Base-by-base conservation (phyloP, 2,888 invertebrate genomes). In the Amphiduros pacificus region DNA sequence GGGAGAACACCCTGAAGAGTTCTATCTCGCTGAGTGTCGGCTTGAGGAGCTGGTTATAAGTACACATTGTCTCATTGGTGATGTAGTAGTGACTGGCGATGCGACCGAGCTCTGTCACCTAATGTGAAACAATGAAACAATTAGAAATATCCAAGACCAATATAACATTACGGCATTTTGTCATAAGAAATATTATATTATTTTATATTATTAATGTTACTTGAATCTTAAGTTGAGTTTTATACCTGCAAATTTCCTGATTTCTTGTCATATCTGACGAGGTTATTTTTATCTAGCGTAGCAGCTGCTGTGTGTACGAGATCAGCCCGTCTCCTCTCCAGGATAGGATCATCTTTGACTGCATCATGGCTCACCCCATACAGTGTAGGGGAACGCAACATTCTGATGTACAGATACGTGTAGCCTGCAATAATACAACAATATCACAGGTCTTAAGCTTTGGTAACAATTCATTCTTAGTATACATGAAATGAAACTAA, bases 81-180 rank as follows among this genome's bases (percentile, higher is more conserved):
- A 96, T 94, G 84, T 99, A 99, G 86, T 92, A 99, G 85, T 99
- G 97, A 0, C 96, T 96, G 2, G 98, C 94, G 77, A 99, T 99
- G 40, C 99, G 88, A 1, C 99, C 99, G 11, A 98, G 85, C 83
- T 98, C 98, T 0, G 97, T 97, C 0, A 93, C 90, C 78, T 92
- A n/a, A 17, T 9, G 20, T n/a, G n/a, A n/a, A n/a, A n/a, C n/a
- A n/a, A n/a, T n/a, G n/a, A n/a, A n/a, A n/a, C n/a, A n/a, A n/a
- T n/a, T n/a, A n/a, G n/a, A n/a, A n/a, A n/a, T n/a, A n/a, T n/a
- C n/a, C n/a, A n/a, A n/a, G n/a, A n/a, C n/a, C n/a, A n/a, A n/a
- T n/a, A n/a, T n/a, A n/a, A n/a, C n/a, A n/a, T n/a, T n/a, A n/a
- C n/a, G n/a, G n/a, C n/a, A n/a, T n/a, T n/a, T n/a, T n/a, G n/a